Evolutionary conservation across 1,140 invertebrate genomes (phyloP).

Genomic region (Hylaeus volcanicus): DNA sequence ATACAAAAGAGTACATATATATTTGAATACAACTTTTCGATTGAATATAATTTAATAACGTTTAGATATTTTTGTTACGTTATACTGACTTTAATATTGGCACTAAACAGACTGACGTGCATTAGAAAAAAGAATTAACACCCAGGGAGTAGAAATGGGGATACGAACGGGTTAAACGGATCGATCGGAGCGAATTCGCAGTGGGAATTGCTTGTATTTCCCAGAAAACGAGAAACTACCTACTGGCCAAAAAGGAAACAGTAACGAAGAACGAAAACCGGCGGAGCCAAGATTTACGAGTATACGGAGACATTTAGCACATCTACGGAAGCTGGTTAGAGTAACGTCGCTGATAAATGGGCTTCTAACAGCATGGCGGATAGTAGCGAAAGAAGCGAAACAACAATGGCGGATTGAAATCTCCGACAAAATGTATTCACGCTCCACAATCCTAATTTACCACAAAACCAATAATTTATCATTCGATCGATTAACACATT

Average conservation of each 20-base stretch:
- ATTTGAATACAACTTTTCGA: no score
- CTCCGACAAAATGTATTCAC: conserved; percentile 22
- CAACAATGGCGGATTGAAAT: conserved; percentile 60
- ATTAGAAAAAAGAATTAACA: no score
- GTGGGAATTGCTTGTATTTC: conserved; percentile 31
- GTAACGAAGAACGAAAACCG: conserved; percentile 60
- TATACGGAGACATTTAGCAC: conserved; percentile 73
- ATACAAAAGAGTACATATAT: no score
- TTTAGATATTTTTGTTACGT: no score
- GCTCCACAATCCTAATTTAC: background rate
- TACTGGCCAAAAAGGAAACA: conserved; percentile 47
- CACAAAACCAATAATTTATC: background rate
- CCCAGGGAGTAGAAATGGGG: no score
- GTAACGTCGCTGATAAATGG: conserved; percentile 71
- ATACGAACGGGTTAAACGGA: background rate
- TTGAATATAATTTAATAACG: no score
- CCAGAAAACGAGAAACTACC: conserved; percentile 43
- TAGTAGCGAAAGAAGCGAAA: conserved; percentile 51
- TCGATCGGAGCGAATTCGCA: background rate
- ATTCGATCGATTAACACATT: background rate
- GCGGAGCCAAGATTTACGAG: conserved; percentile 74
- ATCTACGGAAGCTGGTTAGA: conserved; percentile 71
- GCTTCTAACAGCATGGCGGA: conserved; percentile 72
- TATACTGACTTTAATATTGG: no score
- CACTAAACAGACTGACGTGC: no score